Percentiles rank a stretch among this genome's conserved stretches.
Conservation (phyloP, 2,888 invertebrate genomes). For the Dioctria linearis region DNA sequence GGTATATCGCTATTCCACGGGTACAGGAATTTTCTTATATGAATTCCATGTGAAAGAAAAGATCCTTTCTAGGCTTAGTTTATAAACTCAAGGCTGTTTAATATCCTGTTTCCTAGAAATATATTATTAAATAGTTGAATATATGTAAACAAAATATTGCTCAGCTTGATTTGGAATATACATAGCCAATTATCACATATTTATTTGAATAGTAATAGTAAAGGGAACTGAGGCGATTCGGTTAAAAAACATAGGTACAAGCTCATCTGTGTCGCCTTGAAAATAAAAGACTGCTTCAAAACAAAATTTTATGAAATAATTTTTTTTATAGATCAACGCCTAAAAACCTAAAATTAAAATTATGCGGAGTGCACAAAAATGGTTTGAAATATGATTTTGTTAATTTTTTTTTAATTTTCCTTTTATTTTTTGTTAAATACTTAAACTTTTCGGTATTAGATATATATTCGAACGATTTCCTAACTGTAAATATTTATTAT, state of each 20-base stretch:
- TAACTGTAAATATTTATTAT: slow-evolving; percentile 48
- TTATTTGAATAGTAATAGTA: slow-evolving; percentile 14
- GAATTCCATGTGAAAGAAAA: slow-evolving; percentile 11
- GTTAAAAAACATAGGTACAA: slow-evolving; percentile 4
- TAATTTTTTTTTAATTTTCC: background rate
- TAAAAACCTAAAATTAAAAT: slow-evolving; percentile 8
- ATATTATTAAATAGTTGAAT: background rate
- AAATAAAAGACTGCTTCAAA: slow-evolving; percentile 37
- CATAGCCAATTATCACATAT: slow-evolving; percentile 5
- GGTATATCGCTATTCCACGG: slow-evolving; percentile 31
- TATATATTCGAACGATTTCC: slow-evolving; percentile 12
- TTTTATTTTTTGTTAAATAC: slow-evolving; percentile 8
- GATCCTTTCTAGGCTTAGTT: slow-evolving; percentile 34
- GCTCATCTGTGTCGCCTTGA: slow-evolving; percentile 5
- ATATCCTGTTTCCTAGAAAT: slow-evolving; percentile 18
- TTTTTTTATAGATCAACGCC: background rate
- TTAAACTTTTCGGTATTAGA: background rate
- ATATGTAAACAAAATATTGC: background rate
- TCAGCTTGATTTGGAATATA: background rate
- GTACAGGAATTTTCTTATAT: slow-evolving; percentile 10
- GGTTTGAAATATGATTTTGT: background rate
- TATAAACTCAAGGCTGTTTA: slow-evolving; percentile 36
- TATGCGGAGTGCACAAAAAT: slow-evolving; percentile 30
- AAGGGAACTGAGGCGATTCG: slow-evolving; percentile 12
- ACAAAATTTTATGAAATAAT: slow-evolving; percentile 33